Conservation (phyloP, 2,113 vertebrate species). For the Periophthalmus modestus region DNA sequence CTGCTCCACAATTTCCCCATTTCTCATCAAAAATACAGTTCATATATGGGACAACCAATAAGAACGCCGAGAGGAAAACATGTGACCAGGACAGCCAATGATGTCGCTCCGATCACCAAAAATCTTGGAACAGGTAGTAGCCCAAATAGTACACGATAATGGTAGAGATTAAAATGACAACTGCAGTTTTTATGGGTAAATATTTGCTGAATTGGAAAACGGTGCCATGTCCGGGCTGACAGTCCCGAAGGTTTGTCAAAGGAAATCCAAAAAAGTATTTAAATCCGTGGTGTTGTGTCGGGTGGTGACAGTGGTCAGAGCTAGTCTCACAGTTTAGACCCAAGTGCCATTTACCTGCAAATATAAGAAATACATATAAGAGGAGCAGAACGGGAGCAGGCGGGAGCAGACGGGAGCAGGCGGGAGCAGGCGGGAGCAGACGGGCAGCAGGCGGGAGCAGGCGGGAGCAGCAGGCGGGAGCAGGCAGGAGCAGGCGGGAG, state of each 20-base stretch:
- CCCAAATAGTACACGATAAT: conserved; percentile 44
- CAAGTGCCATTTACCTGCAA: conserved; percentile 88
- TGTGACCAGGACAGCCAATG: conserved; percentile 2
- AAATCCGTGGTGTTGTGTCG: conserved; percentile 81
- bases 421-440: no score
- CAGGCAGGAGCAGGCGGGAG: no score
- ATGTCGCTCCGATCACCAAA: conserved; percentile 32
- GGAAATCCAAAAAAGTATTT: conserved; percentile 85
- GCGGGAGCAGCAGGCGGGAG: no score
- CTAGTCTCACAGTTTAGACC: conserved; percentile 83
- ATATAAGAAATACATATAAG: background rate
- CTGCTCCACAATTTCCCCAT: conserved; percentile 80
- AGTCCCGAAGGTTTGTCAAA: conserved; percentile 86
- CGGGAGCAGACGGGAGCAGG: no score
- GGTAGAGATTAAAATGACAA: conserved; percentile 47
- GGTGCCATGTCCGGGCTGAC: conserved; percentile 77
- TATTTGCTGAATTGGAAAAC: conserved; percentile 66
- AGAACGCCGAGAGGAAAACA: conserved; percentile 49
- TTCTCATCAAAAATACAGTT: conserved; percentile 87
- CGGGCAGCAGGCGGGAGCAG: no score
- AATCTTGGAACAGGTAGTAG: conserved; percentile 43
- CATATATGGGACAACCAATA: conserved; percentile 73
- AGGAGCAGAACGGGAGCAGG: background rate
- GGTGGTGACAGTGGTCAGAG: conserved; percentile 89
- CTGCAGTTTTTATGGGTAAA: conserved; percentile 42